A percentile compares a stretch with the other conserved stretches of the same genome.
Conservation (phyloP, 2,797 vertebrate genomes). For the Acrocephalus scirpaceus region DNA sequence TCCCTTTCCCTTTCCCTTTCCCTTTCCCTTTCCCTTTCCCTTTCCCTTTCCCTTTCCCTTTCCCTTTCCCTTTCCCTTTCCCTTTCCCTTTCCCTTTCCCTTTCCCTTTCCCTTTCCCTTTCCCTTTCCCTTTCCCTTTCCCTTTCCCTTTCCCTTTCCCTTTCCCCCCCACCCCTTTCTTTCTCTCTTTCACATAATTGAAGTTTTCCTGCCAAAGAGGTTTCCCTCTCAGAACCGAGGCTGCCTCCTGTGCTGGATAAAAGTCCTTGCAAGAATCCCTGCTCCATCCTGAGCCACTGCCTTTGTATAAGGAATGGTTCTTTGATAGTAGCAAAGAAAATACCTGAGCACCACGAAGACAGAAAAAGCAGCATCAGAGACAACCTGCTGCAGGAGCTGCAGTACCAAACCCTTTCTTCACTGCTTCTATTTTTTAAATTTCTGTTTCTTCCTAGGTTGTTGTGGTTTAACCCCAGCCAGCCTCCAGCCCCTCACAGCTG, state of each 20-base stretch:
- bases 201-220: not conserved
- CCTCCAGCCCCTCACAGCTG: not conserved
- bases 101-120: no score
- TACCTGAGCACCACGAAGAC: not conserved
- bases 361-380: conserved; percentile 12
- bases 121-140: no score
- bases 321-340: conserved; percentile 44
- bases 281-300: not conserved
- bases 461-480: not conserved
- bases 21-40: no score
- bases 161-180: fast-evolving
- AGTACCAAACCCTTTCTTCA: not conserved
- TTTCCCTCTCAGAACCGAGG: not conserved
- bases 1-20: no score
- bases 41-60: no score
- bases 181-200: not conserved
- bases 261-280: not conserved
- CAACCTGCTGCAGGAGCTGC: not conserved
- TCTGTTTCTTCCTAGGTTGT: not conserved
- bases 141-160: fast-evolving
- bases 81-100: no score
- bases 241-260: conserved; percentile 29
- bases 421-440: not conserved
- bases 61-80: no score
- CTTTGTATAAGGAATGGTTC: not conserved